phyloP scores from a whole-genome alignment of 2,113 vertebrate genomes.

The crab-eating macaque (Macaca fascicularis) region T2T-MFA8v1.1 NC_088378.1:8787501-8788000 shows the following conservation, averaged over 20 bases:
- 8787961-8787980: neutral
- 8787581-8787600: neutral
- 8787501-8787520: neutral
- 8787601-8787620: neutral
- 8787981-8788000: accelerated
- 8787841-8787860: neutral
- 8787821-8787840: neutral
- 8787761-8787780: neutral
- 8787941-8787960: neutral
- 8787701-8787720: neutral
- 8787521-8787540: neutral
- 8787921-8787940: too few species aligned
- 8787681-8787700: neutral
- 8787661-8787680: neutral
- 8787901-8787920: too few species aligned
- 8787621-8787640: neutral
- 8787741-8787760: neutral
- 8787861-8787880: neutral
- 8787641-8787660: neutral
- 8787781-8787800: neutral
- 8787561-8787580: neutral
- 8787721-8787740: neutral
- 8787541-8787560: neutral
- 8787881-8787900: neutral
- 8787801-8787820: neutral